Evolutionary conservation across 92 coral and sea anemone species (phyloP).

Genomic region (Parazoanthus swiftii): DNA sequence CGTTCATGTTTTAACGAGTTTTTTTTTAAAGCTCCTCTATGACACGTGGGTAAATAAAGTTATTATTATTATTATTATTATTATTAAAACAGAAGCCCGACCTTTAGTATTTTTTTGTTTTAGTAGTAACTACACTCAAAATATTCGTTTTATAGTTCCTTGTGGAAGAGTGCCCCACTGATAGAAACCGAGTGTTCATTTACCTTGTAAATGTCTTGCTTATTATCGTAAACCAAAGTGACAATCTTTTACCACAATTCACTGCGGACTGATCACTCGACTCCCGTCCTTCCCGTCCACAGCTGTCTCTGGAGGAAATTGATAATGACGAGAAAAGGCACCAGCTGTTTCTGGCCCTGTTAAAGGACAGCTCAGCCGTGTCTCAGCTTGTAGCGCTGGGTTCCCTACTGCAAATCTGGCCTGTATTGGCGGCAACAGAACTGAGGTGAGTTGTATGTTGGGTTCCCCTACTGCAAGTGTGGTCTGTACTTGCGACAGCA

Average conservation of each 20-base stretch:
- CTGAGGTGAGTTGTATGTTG: slow-evolving; percentile 57
- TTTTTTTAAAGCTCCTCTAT: too few species aligned
- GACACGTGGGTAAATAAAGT: too few species aligned
- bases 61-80: too few species aligned
- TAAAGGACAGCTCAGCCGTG: slow-evolving; percentile 60
- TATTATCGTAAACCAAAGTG: too few species aligned
- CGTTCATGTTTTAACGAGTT: too few species aligned
- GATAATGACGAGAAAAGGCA: slow-evolving; percentile 91
- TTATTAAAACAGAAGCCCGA: too few species aligned
- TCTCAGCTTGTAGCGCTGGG: slow-evolving; percentile 69
- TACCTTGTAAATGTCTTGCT: too few species aligned
- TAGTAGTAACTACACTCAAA: too few species aligned
- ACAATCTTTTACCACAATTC: neutral
- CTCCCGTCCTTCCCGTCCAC: neutral
- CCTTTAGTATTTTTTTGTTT: too few species aligned
- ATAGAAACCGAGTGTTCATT: too few species aligned
- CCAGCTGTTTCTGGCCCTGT: slow-evolving; percentile 63
- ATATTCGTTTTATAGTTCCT: too few species aligned
- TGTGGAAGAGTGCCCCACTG: too few species aligned
- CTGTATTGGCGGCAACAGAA: slow-evolving; percentile 86
- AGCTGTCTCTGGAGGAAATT: slow-evolving; percentile 83
- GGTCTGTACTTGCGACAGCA: slow-evolving; percentile 18
- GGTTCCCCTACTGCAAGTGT: neutral
- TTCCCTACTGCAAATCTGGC: slow-evolving; percentile 86
- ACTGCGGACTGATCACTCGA: neutral